Percentiles rank a stretch among this genome's conserved stretches.
Evolutionary conservation across 2,113 vertebrate species (phyloP).

Genomic region (Elgaria multicarinata): DNA sequence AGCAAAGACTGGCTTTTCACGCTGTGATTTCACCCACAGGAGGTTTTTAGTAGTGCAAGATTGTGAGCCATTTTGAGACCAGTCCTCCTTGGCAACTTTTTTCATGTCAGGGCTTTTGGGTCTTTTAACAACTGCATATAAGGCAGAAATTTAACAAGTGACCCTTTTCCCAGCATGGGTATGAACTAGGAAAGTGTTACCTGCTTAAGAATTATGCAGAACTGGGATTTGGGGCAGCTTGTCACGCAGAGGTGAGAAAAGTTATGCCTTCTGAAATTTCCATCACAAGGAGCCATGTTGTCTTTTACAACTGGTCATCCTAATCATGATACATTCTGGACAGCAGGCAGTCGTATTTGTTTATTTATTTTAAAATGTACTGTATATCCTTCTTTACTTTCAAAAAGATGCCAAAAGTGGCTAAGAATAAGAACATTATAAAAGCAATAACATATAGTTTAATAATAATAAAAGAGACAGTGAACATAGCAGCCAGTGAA

Average conservation of each 20-base stretch:
- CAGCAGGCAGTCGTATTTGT: neutral
- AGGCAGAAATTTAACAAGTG: neutral
- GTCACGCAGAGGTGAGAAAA: conserved; percentile 7
- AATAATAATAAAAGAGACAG: neutral
- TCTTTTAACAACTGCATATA: neutral
- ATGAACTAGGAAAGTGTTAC: neutral
- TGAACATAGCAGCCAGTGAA: neutral
- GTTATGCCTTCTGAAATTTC: conserved; percentile 19
- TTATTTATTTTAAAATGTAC: neutral
- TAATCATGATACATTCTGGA: neutral
- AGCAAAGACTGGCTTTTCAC: neutral
- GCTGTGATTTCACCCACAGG: neutral
- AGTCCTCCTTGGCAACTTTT: neutral
- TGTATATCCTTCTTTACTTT: too few species aligned
- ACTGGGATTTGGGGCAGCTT: neutral
- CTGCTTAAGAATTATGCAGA: neutral
- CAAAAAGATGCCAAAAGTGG: neutral
- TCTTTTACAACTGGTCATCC: neutral
- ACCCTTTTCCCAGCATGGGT: neutral
- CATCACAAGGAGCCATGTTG: neutral
- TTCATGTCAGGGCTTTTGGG: neutral
- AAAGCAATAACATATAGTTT: too few species aligned
- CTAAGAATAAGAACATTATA: neutral
- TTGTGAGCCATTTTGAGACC: neutral
- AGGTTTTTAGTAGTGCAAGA: neutral